Evolutionary conservation across 2,113 vertebrate genomes (phyloP).

Genomic region (Solenodon paradoxus): DNA sequence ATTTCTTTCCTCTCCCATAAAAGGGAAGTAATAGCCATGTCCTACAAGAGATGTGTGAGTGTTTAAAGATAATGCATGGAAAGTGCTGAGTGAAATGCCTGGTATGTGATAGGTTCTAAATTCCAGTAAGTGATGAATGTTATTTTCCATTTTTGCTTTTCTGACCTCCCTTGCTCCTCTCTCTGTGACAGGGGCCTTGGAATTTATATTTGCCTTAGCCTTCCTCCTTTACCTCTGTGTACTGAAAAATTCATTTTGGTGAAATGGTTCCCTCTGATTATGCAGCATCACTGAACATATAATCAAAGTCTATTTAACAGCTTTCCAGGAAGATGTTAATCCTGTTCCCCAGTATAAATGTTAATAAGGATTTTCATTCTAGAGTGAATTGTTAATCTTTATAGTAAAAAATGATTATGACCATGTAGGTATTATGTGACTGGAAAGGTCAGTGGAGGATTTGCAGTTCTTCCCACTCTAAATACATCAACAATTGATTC

Average conservation of each 20-base stretch:
- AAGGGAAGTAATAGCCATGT: not conserved
- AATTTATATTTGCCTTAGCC: not conserved
- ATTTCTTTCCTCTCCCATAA: not conserved
- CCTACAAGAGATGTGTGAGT: not conserved
- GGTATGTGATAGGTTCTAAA: not conserved
- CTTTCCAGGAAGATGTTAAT: slow-evolving; percentile 46
- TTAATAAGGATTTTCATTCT: slow-evolving; percentile 55
- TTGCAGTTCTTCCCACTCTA: not conserved
- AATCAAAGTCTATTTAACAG: slow-evolving; percentile 41
- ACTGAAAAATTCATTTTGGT: not conserved
- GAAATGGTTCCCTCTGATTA: not conserved
- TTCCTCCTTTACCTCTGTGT: not conserved
- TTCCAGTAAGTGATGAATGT: not conserved
- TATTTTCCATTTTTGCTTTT: not conserved
- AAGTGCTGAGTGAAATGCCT: not conserved
- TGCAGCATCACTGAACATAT: not conserved
- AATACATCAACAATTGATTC: slow-evolving; percentile 36
- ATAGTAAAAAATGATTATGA: not conserved
- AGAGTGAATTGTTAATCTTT: slow-evolving; percentile 44
- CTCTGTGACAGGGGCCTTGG: not conserved
- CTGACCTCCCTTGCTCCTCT: not conserved
- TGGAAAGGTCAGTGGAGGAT: slow-evolving; percentile 21
- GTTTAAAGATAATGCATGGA: not conserved
- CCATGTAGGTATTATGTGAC: not conserved
- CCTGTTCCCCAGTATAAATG: slow-evolving; percentile 7